phyloP scores from a whole-genome alignment of 2,888 invertebrate genomes.

The Buathra laborator region DNA sequence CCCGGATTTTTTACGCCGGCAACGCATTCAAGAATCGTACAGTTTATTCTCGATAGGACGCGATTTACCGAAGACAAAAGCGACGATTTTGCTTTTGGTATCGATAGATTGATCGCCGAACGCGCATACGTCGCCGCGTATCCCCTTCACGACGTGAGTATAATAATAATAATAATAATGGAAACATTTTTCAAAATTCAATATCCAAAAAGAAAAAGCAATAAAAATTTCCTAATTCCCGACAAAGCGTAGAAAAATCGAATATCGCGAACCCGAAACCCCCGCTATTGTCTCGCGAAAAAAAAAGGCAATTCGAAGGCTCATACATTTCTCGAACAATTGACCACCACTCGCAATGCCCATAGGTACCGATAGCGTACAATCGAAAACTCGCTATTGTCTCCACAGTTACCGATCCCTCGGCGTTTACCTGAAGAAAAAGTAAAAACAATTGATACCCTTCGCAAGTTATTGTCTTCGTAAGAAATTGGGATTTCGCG shows the following conservation, averaged over 20 bases:
- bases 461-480: constrained; percentile 10
- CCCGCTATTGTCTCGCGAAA: constrained; percentile 5
- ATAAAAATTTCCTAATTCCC: background rate
- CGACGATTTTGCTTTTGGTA: constrained; percentile 94
- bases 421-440: constrained; percentile 18
- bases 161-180: no score
- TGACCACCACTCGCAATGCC: constrained; percentile 40
- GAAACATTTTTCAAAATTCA: constrained; percentile 8
- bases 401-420: constrained; percentile 7
- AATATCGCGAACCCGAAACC: constrained; percentile 8
- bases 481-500: constrained; percentile 1
- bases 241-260: background rate
- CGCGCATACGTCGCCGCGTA: constrained; percentile 93
- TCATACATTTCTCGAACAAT: constrained; percentile 30
- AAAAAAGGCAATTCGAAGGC: constrained; percentile 30
- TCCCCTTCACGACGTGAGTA: constrained; percentile 94
- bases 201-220: background rate
- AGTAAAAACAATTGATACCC: constrained; percentile 35
- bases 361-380: constrained; percentile 4
- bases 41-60: constrained; percentile 96
- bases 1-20: constrained; percentile 95
- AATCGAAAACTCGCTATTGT: background rate
- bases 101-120: constrained; percentile 91
- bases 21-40: constrained; percentile 94
- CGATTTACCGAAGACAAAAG: constrained; percentile 89